Base-by-base conservation (phyloP, 2,888 invertebrate genomes). In the Drosophila phalerata region DNA sequence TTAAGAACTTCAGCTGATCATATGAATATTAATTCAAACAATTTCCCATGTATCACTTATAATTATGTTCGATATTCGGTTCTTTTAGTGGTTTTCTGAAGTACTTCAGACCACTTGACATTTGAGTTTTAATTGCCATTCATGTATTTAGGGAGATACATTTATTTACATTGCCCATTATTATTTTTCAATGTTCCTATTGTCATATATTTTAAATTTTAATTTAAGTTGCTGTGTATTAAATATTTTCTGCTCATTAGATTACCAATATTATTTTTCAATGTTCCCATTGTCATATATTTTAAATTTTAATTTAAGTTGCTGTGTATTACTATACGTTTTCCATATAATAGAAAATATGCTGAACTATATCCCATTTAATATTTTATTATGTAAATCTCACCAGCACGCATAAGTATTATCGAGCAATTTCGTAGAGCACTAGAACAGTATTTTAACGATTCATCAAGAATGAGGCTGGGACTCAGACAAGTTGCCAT, bases 401-500 rank as follows among this genome's bases (percentile, higher is more conserved):
- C n/a, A n/a, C 34, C 22, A 34, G 5, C 17, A 69, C 10, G 42
- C 42, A 49, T 51, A n/a, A n/a, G n/a, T n/a, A 38, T 22, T 38
- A 45, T 38, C 11, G 6, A 38, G 5, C 15, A n/a, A 22, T 53
- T 42, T 11, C 22, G 10, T 30, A 10, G 13, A 42, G 11, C 51
- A 57, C 32, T 19, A 17, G n/a, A 52, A 13, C n/a, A 52, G 47
- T 49, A 51, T 34, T 66, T 67, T 45, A 43, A 67, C 47, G 60
- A 72, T 79, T 58, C 71, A 57, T 67, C 75, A 79, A 56, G 48
- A 51, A 55, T 15, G 15, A 51, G 45, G 17, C 65, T 57, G 60
- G 48, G 38, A 69, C 55, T 22, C 57, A 67, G 56, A 71, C 70
- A 71, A 82, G 82, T 72, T 65, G 49, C 43, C 80, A 69, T 79